phyloP scores from a whole-genome alignment of 64 coral and sea anemone genomes.

The Montipora foliosa region DNA sequence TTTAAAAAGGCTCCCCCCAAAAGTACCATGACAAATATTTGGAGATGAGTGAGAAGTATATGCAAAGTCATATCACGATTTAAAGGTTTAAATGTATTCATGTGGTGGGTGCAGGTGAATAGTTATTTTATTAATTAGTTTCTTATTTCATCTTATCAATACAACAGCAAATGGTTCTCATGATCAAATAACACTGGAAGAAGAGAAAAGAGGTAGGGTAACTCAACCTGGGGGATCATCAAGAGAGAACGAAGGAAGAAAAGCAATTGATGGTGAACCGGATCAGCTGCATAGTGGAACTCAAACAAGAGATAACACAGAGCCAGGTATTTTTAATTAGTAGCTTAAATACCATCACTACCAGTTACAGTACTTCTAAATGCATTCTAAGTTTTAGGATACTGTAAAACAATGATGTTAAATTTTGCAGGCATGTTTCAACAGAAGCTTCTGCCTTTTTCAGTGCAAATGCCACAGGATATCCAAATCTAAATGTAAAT shows the following conservation, averaged over 20 bases:
- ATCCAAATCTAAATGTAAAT: too few species aligned
- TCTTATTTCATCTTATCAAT: not conserved
- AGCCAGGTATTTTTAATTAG: not conserved
- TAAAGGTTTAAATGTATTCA: not conserved
- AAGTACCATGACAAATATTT: not conserved
- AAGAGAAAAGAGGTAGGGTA: not conserved
- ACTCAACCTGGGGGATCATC: not conserved
- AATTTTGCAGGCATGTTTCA: too few species aligned
- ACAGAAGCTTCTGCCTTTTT: too few species aligned
- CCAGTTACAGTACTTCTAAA: too few species aligned
- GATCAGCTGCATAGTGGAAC: not conserved
- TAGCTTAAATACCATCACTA: too few species aligned
- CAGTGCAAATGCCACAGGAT: too few species aligned
- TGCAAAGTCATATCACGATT: not conserved
- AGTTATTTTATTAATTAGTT: too few species aligned
- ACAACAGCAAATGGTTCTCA: not conserved
- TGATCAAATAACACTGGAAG: not conserved
- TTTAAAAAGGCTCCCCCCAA: too few species aligned
- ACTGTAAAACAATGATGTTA: too few species aligned
- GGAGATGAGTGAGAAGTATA: not conserved
- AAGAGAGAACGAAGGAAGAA: not conserved
- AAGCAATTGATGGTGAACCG: not conserved
- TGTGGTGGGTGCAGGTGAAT: not conserved
- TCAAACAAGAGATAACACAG: not conserved
- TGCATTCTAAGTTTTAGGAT: too few species aligned